Base-by-base conservation (phyloP, 1,140 invertebrate genomes). In the Leucophenga varia region DNA sequence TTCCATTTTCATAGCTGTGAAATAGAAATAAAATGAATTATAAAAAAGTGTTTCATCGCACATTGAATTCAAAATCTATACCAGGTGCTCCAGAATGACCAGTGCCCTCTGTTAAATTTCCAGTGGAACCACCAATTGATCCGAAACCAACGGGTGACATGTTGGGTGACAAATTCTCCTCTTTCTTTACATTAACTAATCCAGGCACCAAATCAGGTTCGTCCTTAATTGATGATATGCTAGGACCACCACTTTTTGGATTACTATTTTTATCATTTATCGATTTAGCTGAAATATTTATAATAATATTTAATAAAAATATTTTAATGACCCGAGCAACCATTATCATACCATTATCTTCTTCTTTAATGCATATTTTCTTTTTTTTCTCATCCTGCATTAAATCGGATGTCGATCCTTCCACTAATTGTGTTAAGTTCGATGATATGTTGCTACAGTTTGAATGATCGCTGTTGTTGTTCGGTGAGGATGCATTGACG, bases 101-200 rank as follows among this genome's bases (percentile, higher is more conserved):
- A 7, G 39, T 25, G 12, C 21, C 17, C 17, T 30, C 43, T 20
- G 30, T 10, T 13, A 34, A 20, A 39, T 34, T 50, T 2, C 47
- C 47, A 17, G 47, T 39, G 30, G 44, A 43, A 12, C 47, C 56
- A 28, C 41, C 43, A 50, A 71, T 58, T 8, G 67, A 57, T 8
- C 69, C 61, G 43, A 69, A 72, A 8, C 68, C 69, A 37, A 60
- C 59, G 12, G 68, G 64, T 2, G 69, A 69, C 55, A 72, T 55
- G 3, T 54, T 64, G 28, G 69, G 68, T 3, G 68, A 65, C 13
- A 57, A 43, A 13, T 53, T 50, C n/a, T 69, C 61, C 40, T 72
- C 68, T 35, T 72, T 72, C 43, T 72, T 72, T 28, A 72, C 43
- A 43, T 63, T 72, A 2, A 56, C 65, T n/a, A 72, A 54, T 36